Conservation (phyloP, 2,797 vertebrate species). For the Argyrosomus regius region DNA sequence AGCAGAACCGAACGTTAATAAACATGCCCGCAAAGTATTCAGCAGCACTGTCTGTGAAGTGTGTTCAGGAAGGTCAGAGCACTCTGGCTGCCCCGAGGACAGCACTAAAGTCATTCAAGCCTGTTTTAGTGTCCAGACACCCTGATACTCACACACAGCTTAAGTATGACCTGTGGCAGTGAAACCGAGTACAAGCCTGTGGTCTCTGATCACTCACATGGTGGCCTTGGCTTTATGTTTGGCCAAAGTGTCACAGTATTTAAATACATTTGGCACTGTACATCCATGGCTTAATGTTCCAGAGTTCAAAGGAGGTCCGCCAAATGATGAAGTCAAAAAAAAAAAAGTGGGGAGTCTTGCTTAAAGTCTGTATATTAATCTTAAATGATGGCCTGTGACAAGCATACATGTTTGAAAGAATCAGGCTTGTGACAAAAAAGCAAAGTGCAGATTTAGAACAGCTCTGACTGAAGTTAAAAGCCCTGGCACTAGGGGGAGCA, state of each 20-base stretch:
- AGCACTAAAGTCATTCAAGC: conserved; percentile 82
- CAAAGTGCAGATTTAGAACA: neutral
- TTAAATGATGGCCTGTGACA: neutral
- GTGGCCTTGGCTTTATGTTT: conserved; percentile 55
- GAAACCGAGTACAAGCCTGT: conserved; percentile 56
- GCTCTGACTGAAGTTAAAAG: conserved; percentile 50
- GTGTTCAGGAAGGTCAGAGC: conserved; percentile 73
- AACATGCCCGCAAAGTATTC: conserved; percentile 67
- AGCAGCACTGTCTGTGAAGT: conserved; percentile 70
- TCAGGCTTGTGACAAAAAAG: neutral
- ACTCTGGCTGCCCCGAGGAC: conserved; percentile 79
- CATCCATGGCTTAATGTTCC: conserved; percentile 2
- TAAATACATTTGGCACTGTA: conserved; percentile 22
- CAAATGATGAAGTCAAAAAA: neutral
- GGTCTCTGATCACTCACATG: conserved; percentile 61
- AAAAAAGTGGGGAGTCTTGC: accelerated
- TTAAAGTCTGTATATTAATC: neutral
- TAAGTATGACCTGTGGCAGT: conserved; percentile 71
- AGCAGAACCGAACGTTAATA: conserved; percentile 73
- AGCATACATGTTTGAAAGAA: neutral
- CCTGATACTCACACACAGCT: conserved; percentile 69
- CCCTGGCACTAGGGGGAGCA: conserved; percentile 86
- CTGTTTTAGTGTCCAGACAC: conserved; percentile 79
- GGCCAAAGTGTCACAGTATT: conserved; percentile 24
- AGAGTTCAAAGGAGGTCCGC: neutral